Conservation (phyloP, 2,797 vertebrate genomes). For the Falco novaeseelandiae region DNA sequence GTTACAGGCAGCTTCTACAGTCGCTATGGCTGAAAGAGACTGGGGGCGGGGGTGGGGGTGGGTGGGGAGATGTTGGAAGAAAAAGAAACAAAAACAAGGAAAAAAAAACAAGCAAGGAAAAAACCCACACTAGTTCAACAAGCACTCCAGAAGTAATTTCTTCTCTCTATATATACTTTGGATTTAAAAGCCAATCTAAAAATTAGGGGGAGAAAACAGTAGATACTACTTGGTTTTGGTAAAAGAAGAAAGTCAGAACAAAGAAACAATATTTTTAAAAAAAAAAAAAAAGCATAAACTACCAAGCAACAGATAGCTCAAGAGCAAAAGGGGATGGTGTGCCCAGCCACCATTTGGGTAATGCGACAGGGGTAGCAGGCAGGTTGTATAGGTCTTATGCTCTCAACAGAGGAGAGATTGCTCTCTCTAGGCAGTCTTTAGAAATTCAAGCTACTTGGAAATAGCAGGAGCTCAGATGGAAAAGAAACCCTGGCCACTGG, state of each 20-base stretch:
- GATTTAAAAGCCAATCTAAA: neutral
- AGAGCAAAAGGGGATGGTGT: neutral
- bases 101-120: neutral
- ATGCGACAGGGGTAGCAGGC: accelerated
- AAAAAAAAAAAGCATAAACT: neutral
- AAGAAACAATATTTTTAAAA: neutral
- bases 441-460: neutral
- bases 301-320: neutral
- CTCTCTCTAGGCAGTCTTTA: neutral
- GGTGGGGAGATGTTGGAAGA: too few relatives aligned
- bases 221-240: neutral
- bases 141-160: neutral
- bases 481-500: neutral
- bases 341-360: neutral
- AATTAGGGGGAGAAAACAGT: neutral
- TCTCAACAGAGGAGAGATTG: neutral
- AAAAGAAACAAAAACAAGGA: too few relatives aligned
- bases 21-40: neutral
- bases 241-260: neutral
- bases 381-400: neutral
- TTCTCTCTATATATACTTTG: neutral
- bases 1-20: neutral
- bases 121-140: accelerated
- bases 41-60: too few relatives aligned
- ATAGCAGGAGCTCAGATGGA: neutral